Evolutionary conservation across 2,797 vertebrate species (phyloP).

Genomic region (Coilia nasus): DNA sequence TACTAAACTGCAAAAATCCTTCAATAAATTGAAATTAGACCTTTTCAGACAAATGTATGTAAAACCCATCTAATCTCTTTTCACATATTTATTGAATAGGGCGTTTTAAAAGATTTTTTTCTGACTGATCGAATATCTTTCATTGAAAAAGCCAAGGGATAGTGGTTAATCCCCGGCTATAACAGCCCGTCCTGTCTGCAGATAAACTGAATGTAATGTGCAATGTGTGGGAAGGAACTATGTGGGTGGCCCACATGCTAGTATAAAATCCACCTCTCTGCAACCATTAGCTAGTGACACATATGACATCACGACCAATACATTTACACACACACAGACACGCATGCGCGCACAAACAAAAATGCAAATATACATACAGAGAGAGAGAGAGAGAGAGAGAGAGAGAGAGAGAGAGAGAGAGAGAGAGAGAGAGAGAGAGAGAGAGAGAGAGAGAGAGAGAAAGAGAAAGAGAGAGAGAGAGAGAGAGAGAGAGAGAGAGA

Average conservation of each 20-base stretch:
- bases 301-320: slow-evolving; percentile 22
- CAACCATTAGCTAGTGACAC: slow-evolving; percentile 25
- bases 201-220: background rate
- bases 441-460: background rate
- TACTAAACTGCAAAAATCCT: background rate
- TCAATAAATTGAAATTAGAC: background rate
- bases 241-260: background rate
- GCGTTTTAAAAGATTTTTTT: background rate
- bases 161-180: background rate
- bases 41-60: background rate
- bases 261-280: background rate
- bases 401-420: background rate
- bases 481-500: background rate
- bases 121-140: background rate
- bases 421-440: background rate
- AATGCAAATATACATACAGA: background rate
- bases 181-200: background rate
- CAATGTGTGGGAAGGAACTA: background rate
- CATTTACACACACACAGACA: background rate
- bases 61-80: background rate
- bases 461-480: background rate
- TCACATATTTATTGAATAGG: background rate
- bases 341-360: background rate
- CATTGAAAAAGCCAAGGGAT: background rate
- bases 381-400: background rate